Evolutionary conservation across 2,888 invertebrate species (phyloP).

Genomic region (Saturnia pavonia): DNA sequence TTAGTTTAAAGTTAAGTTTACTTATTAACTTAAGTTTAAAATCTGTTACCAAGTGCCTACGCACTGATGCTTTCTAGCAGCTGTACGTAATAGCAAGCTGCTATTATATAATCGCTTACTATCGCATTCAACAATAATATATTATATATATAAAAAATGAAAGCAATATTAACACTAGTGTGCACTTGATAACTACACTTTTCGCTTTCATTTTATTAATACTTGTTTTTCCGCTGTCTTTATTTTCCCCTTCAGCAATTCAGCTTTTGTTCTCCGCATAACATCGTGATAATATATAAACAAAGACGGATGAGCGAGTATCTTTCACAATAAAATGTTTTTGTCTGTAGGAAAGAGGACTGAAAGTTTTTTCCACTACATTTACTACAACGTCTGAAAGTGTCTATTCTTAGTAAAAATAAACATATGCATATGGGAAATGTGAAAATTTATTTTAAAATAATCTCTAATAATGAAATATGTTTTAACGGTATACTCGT

Average conservation of each 20-base stretch:
- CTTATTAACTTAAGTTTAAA: too few species aligned
- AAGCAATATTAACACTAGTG: constrained; percentile 6
- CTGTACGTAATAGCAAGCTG: neutral
- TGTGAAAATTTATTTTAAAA: neutral
- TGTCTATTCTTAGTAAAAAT: neutral
- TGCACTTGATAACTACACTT: constrained; percentile 10
- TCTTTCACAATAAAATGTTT: constrained; percentile 17
- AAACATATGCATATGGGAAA: neutral
- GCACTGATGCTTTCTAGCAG: neutral
- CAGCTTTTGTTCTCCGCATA: constrained; percentile 13
- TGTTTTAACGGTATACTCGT: neutral
- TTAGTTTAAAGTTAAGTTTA: too few species aligned
- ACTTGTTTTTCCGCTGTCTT: neutral
- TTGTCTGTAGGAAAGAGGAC: constrained; percentile 11
- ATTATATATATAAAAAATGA: neutral
- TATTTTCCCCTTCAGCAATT: neutral
- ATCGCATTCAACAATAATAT: neutral
- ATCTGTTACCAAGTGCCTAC: too few species aligned
- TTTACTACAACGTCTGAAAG: constrained; percentile 4
- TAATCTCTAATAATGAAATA: neutral
- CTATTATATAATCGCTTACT: neutral
- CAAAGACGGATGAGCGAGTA: constrained; percentile 17
- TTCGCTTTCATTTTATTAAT: constrained; percentile 17
- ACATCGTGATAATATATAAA: constrained; percentile 17
- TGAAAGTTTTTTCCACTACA: constrained; percentile 15